These are phyloP conservation scores for Agonopterix alstromeriana DNA, from an alignment of 2,888 invertebrate genomes.

Conservation along the genomic window DNA sequence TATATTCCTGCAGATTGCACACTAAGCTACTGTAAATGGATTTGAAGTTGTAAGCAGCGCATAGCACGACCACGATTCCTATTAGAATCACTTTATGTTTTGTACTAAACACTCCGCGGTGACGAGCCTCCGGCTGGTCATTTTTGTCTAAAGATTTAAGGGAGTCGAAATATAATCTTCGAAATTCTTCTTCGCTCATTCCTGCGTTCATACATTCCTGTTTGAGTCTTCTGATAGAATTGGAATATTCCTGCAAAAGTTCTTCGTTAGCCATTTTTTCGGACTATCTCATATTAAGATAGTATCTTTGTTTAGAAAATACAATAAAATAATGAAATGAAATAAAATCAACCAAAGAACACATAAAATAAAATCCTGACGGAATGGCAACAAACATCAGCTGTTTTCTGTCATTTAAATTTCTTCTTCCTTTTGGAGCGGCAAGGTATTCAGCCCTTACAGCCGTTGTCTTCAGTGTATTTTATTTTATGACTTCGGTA, in stretches of 20 bases:
- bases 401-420: too few relatives aligned
- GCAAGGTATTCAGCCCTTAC: too few relatives aligned
- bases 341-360: too few relatives aligned
- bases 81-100: neutral
- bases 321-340: too few relatives aligned
- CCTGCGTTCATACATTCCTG: conserved; percentile 76
- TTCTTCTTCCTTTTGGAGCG: too few relatives aligned
- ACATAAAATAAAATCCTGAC: too few relatives aligned
- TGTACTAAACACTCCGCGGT: neutral
- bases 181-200: conserved; percentile 79
- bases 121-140: neutral
- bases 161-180: conserved; percentile 70
- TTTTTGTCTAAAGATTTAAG: conserved; percentile 49
- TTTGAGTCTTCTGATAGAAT: conserved; percentile 76
- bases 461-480: too few relatives aligned
- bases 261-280: conserved; percentile 24
- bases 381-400: too few relatives aligned
- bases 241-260: conserved; percentile 54
- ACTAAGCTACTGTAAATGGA: conserved; percentile 80
- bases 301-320: too few relatives aligned
- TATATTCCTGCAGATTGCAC: conserved; percentile 85
- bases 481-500: too few relatives aligned
- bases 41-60: conserved; percentile 73
- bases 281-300: too few relatives aligned
- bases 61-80: conserved; percentile 14